Evolutionary conservation across 2,888 invertebrate species (phyloP).

Genomic region (Lottia gigantea): DNA sequence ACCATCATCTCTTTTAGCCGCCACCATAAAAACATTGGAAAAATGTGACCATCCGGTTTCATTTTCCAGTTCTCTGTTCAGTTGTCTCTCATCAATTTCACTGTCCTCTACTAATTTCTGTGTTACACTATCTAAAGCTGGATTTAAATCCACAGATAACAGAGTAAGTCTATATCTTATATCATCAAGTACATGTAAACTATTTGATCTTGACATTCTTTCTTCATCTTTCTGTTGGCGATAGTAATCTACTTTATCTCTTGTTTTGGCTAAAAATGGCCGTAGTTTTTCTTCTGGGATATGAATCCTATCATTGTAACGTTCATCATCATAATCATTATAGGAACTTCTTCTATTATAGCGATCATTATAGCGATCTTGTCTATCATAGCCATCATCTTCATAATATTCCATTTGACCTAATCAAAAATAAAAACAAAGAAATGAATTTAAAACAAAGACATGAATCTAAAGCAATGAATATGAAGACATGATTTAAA

Average conservation of each 20-base stretch:
- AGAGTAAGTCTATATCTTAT: not conserved
- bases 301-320: not conserved
- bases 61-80: conserved; percentile 42
- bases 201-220: not conserved
- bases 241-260: not conserved
- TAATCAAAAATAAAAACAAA: too few relatives aligned
- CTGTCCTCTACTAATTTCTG: conserved; percentile 32
- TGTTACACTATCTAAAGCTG: not conserved
- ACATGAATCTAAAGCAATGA: too few relatives aligned
- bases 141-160: not conserved
- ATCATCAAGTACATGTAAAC: not conserved
- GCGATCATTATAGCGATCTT: too few relatives aligned
- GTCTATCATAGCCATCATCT: too few relatives aligned
- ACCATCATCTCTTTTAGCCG: conserved; percentile 83
- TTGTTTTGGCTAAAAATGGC: not conserved
- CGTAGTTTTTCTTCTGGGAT: not conserved
- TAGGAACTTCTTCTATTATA: too few relatives aligned
- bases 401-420: not conserved
- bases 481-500: too few relatives aligned
- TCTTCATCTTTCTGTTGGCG: not conserved
- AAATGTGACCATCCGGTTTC: conserved; percentile 80
- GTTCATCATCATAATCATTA: not conserved
- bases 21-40: conserved; percentile 90
- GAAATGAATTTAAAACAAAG: too few relatives aligned
- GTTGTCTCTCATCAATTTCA: conserved; percentile 39